Conservation (phyloP, 2,888 invertebrate genomes). For the Neoscelio sp. region DNA sequence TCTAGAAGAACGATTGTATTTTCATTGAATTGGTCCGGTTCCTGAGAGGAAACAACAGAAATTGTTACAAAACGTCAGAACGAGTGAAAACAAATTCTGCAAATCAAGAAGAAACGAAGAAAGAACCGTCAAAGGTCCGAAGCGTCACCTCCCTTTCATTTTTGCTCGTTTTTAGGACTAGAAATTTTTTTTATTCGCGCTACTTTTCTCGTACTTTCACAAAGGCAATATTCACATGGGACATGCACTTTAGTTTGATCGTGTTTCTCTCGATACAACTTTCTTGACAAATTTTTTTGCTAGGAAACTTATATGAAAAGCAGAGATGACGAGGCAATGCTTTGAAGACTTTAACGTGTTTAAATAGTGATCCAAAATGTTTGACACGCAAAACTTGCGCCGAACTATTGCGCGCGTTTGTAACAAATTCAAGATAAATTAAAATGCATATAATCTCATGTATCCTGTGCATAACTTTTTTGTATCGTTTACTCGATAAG, state of each 20-base stretch:
- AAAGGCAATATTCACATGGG: neutral
- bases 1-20: too few relatives aligned
- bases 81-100: neutral
- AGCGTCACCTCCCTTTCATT: constrained; percentile 11
- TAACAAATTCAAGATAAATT: too few relatives aligned
- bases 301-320: neutral
- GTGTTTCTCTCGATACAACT: too few relatives aligned
- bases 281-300: too few relatives aligned
- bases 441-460: too few relatives aligned
- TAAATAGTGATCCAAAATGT: constrained; percentile 17
- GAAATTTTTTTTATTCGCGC: constrained; percentile 10
- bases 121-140: neutral
- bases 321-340: constrained; percentile 5
- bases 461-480: too few relatives aligned
- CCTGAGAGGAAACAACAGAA: neutral
- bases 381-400: neutral
- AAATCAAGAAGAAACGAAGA: neutral
- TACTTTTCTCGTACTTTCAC: neutral
- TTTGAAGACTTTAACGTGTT: constrained; percentile 4
- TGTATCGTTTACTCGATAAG: too few relatives aligned
- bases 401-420: too few relatives aligned
- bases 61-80: neutral
- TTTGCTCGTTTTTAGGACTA: constrained; percentile 20
- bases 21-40: neutral
- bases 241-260: too few relatives aligned